phyloP scores from a whole-genome alignment of 2,888 invertebrate genomes.

The Salpingus planirostris region DNA sequence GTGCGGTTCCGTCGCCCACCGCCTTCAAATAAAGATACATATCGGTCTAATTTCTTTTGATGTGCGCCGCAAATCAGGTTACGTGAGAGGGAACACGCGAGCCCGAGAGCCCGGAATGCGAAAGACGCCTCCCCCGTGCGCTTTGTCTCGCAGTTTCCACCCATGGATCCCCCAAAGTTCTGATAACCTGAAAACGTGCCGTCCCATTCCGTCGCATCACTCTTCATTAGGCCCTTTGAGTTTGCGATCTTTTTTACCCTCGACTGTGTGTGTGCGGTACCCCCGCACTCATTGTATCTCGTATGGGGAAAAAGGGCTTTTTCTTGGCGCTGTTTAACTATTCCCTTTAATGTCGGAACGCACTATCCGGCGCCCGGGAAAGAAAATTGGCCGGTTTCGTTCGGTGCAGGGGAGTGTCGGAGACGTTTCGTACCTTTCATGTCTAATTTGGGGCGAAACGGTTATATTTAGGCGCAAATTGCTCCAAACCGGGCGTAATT shows the following conservation, averaged over 20 bases:
- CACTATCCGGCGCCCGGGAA: neutral
- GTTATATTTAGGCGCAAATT: conserved; percentile 3
- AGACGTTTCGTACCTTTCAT: conserved; percentile 5
- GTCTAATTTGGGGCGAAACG: conserved; percentile 4
- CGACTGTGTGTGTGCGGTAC: no score
- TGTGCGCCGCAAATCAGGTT: conserved; percentile 6
- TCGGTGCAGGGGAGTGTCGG: conserved; percentile 3
- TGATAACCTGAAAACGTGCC: conserved; percentile 23
- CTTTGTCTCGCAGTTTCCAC: neutral
- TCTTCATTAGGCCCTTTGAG: conserved; percentile 27
- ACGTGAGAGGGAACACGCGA: neutral
- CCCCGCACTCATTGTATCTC: no score
- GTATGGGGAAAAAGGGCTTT: no score
- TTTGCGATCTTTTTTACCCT: no score
- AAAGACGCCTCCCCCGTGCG: neutral
- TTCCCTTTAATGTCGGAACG: conserved; percentile 23
- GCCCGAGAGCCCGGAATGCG: neutral
- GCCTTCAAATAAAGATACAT: conserved; percentile 6
- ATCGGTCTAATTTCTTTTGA: conserved; percentile 7
- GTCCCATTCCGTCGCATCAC: conserved; percentile 27
- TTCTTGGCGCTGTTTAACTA: conserved; percentile 24
- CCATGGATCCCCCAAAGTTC: conserved; percentile 1
- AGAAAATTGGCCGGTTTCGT: conserved; percentile 3
- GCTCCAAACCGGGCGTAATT: conserved; percentile 3
- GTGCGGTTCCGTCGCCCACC: conserved; percentile 1